phyloP scores from a whole-genome alignment of 2,797 vertebrate species.

The Cirrhinus molitorella region DNA sequence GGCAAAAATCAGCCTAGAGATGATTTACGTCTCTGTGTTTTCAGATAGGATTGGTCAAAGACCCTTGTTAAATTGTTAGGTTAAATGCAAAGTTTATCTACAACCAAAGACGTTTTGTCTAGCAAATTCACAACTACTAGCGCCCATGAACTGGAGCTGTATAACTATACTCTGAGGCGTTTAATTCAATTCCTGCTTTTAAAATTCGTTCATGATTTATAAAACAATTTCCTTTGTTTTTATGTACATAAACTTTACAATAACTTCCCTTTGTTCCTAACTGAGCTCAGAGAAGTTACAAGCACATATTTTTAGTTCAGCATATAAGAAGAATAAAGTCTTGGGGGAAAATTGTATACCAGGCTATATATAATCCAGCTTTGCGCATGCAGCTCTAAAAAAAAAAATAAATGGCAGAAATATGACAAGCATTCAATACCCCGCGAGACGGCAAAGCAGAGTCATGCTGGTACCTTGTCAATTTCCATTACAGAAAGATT shows the following conservation, averaged over 20 bases:
- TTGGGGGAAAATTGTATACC: neutral
- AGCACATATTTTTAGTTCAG: constrained; percentile 13
- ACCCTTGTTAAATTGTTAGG: neutral
- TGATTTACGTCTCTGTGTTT: neutral
- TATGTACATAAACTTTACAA: constrained; percentile 68
- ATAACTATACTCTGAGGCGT: constrained; percentile 63
- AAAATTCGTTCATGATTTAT: constrained; percentile 69
- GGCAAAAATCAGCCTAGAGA: neutral
- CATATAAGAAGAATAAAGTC: neutral
- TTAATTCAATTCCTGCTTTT: constrained; percentile 54
- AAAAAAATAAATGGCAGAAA: constrained; percentile 52
- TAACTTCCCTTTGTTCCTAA: constrained; percentile 68
- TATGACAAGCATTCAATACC: constrained; percentile 62
- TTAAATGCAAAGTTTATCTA: neutral
- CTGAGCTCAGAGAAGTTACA: constrained; percentile 54
- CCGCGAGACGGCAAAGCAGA: constrained; percentile 21
- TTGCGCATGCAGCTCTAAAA: neutral
- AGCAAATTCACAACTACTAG: neutral
- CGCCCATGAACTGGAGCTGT: constrained; percentile 10
- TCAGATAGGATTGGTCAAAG: neutral
- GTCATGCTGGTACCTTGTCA: constrained; percentile 59
- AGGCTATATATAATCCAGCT: constrained; percentile 1
- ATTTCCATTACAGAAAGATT: constrained; percentile 59
- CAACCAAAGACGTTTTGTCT: neutral
- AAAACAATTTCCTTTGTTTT: constrained; percentile 74